Evolutionary conservation across 2,113 vertebrate species (phyloP).

Genomic region (Thalassoma bifasciatum): DNA sequence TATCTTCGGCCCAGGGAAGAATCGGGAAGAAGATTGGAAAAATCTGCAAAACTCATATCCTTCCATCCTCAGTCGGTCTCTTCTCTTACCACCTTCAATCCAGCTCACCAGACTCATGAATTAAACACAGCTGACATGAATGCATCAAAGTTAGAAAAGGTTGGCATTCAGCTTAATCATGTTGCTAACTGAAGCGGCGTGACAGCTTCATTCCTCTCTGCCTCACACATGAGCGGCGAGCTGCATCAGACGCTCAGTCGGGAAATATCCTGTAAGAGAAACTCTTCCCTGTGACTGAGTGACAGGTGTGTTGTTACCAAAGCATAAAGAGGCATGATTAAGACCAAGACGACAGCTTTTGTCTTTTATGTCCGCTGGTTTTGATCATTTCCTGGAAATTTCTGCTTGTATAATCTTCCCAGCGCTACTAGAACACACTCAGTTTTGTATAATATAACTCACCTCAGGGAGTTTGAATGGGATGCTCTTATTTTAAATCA

Average conservation of each 20-base stretch:
- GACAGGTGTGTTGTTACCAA: background rate
- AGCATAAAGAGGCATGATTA: slow-evolving; percentile 6
- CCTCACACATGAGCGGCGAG: slow-evolving; percentile 43
- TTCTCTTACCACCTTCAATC: slow-evolving; percentile 26
- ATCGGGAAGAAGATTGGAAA: background rate
- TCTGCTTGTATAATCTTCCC: background rate
- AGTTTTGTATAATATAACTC: background rate
- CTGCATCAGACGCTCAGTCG: slow-evolving; percentile 31
- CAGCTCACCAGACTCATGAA: slow-evolving; percentile 51
- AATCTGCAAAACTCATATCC: background rate
- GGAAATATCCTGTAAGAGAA: slow-evolving; percentile 17
- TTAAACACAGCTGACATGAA: slow-evolving; percentile 61
- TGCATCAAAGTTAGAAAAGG: slow-evolving; percentile 66
- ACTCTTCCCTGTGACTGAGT: background rate
- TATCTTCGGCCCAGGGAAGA: background rate
- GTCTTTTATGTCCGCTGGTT: background rate
- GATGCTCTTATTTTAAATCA: slow-evolving; percentile 8
- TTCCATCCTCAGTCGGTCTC: background rate
- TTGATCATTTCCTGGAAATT: background rate
- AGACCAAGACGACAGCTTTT: background rate
- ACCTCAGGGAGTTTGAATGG: background rate
- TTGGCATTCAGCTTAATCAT: slow-evolving; percentile 60
- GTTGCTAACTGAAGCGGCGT: slow-evolving; percentile 47
- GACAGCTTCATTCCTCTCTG: slow-evolving; percentile 54
- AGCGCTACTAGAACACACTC: background rate